Evolutionary conservation across 2,888 invertebrate genomes (phyloP), one percentile per base, ranked within the genome.

Genomic region (Pollenia griseotomentosa): DNA sequence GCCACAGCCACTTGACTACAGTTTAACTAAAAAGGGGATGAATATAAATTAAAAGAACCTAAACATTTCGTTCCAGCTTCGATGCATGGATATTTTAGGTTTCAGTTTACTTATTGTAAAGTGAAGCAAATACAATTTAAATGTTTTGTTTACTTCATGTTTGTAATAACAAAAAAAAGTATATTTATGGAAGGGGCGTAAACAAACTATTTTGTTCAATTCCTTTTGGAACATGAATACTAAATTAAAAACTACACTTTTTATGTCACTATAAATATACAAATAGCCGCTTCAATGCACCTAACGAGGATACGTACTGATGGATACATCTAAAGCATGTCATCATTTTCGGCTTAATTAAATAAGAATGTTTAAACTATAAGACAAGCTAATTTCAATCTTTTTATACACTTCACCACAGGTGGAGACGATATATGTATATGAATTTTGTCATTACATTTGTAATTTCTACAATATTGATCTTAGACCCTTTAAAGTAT

Each of bases 1-100:
- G 87, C 87, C 88, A 85, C 55, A 81, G 57, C 85, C 87, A 88
- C 87, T 88, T 88, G 88, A 88, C 86, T 84, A 78, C 53, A 16
- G 16, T 75, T 82, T 68, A 77, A 51, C 74, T 19, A 51, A 75
- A 59, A 83, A 77, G 63, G 70, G 65, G 57, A 81, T 85, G 63
- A 44, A 65, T 40, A 61, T 57, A 66, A 46, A 81, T 71, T 75
- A 70, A 63, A 57, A 63, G 61, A 57, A 83, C 79, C 55, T 46
- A 70, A 57, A 73, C 16, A 63, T 59, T 14, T 66, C 53, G 42
- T 51, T 65, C 12, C 11, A 59, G 33, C 7, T 66, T 33, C 33
- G 8, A 66, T 42, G 33, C 51, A 61, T 59, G 16, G 40, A 78
- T 79, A 65, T 61, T 85, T 80, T 65, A 57, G 65, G 71, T 77